Conservation (phyloP, 1,140 invertebrate species). For the Parasteatoda tepidariorum region DNA sequence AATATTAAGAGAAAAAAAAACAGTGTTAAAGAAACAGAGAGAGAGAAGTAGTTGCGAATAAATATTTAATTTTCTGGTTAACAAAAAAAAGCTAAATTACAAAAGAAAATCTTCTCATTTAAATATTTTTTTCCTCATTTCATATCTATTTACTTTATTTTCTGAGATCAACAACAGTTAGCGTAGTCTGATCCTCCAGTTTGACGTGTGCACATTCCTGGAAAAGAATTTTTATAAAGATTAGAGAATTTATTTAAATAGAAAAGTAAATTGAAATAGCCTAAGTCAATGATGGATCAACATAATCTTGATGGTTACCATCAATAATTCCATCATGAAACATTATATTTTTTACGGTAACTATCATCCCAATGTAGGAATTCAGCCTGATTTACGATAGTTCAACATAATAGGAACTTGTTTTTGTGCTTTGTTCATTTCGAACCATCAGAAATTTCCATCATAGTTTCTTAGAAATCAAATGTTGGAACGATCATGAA, state of each 20-base stretch:
- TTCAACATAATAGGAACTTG: no score
- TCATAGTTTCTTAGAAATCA: no score
- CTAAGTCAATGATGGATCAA: not conserved
- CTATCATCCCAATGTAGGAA: not conserved
- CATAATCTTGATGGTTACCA: not conserved
- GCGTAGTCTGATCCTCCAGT: constrained; percentile 9
- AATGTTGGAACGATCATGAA: no score
- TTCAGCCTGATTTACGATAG: not conserved
- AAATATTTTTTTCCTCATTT: not conserved
- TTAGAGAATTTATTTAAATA: not conserved
- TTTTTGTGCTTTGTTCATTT: no score
- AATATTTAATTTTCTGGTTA: not conserved
- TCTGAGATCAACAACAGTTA: constrained; percentile 52
- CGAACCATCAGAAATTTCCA: no score
- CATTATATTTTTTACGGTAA: not conserved
- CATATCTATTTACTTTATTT: constrained; percentile 8
- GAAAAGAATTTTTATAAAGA: not conserved
- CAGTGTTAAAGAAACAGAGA: not conserved
- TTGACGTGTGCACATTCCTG: constrained; percentile 49
- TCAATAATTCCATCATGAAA: not conserved
- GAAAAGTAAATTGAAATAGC: not conserved
- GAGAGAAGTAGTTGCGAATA: not conserved
- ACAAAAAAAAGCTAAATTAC: not conserved
- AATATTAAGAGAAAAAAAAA: not conserved
- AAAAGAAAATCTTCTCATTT: not conserved